Percentiles rank a stretch among this genome's conserved stretches.
phyloP scores from a whole-genome alignment of 53 echinoderm and acorn worm genomes.

The Crossaster papposus region DNA sequence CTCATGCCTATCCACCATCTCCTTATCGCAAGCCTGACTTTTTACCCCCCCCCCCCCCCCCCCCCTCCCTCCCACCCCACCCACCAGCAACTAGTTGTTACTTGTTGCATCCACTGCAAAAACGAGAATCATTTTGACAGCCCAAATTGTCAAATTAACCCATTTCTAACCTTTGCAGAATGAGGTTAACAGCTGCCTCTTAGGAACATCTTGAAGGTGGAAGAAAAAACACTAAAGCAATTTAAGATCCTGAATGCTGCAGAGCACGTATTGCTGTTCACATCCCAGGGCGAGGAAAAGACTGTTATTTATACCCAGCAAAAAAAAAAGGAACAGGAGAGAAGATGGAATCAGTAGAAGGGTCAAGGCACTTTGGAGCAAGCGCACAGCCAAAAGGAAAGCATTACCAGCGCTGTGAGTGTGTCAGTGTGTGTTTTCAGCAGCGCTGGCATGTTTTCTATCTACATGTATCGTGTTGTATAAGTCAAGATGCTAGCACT shows the following conservation, averaged over 20 bases:
- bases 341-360: neutral
- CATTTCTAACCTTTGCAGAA: slow-evolving; percentile 2
- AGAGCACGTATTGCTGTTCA: slow-evolving; percentile 25
- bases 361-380: slow-evolving; percentile 45
- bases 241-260: neutral
- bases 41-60: neutral
- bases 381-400: neutral
- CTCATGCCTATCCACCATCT: neutral
- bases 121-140: slow-evolving; percentile 17
- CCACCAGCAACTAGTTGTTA: neutral
- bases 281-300: slow-evolving; percentile 39
- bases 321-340: neutral
- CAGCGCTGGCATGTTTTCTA: neutral
- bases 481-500: too few relatives aligned
- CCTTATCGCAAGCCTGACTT: neutral
- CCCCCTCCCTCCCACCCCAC: neutral
- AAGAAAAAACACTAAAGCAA: neutral
- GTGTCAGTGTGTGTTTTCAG: neutral
- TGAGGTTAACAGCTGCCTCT: slow-evolving; percentile 38
- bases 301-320: slow-evolving; percentile 14
- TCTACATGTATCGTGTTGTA: too few relatives aligned
- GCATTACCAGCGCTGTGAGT: neutral
- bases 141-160: slow-evolving; percentile 25
- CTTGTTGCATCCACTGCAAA: slow-evolving; percentile 10
- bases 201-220: neutral